phyloP scores from a whole-genome alignment of 2,797 vertebrate genomes.

The Limosa lapponica region DNA sequence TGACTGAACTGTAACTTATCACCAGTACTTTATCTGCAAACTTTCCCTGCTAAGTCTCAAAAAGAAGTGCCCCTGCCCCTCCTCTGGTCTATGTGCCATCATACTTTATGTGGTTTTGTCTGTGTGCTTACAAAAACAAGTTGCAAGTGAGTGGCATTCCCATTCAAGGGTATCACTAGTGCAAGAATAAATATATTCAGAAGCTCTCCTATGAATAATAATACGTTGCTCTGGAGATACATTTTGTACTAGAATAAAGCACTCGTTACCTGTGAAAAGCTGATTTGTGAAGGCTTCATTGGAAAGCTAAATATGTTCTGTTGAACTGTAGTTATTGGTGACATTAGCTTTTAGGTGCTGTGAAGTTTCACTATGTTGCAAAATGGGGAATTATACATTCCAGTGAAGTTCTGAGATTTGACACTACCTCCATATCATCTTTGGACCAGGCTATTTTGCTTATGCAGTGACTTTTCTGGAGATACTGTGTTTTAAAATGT shows the following conservation, averaged over 20 bases:
- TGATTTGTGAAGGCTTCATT: neutral
- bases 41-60: neutral
- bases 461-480: neutral
- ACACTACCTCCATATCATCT: neutral
- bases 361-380: neutral
- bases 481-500: neutral
- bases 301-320: neutral
- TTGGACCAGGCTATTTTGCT: neutral
- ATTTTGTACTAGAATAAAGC: neutral
- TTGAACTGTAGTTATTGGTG: neutral
- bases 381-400: neutral
- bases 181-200: neutral
- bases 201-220: neutral
- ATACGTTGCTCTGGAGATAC: neutral
- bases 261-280: neutral
- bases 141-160: neutral
- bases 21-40: neutral
- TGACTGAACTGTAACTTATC: neutral
- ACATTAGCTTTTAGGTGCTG: neutral
- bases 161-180: neutral
- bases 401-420: neutral
- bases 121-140: neutral
- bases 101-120: neutral
- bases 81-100: neutral
- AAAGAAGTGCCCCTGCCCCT: neutral